These are phyloP conservation scores for Siphamia tubifer DNA, from an alignment of 2,113 vertebrate genomes.

Conservation along the genomic window DNA sequence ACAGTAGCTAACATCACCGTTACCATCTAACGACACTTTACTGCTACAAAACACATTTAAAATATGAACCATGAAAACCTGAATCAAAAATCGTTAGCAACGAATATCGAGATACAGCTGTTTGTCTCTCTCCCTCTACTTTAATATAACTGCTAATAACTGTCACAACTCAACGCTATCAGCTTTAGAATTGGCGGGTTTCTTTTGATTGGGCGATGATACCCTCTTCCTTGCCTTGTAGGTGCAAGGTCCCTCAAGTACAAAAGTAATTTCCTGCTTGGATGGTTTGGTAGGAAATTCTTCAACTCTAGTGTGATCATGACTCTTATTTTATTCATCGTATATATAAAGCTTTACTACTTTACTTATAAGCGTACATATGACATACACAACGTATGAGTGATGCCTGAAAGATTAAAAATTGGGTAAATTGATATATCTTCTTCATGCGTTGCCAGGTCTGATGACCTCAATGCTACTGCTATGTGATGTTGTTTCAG, in stretches of 20 bases:
- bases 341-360: too few relatives aligned
- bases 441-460: constrained; percentile 39
- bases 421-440: neutral
- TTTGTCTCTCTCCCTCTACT: too few relatives aligned
- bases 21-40: neutral
- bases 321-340: too few relatives aligned
- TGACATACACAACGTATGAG: fast-evolving
- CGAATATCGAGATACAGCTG: neutral
- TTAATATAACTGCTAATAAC: neutral
- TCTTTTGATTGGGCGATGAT: neutral
- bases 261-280: too few relatives aligned
- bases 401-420: neutral
- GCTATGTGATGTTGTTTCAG: too few relatives aligned
- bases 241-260: neutral
- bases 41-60: neutral
- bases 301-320: too few relatives aligned
- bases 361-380: too few relatives aligned
- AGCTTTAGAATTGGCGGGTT: constrained; percentile 71
- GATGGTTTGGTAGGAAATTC: too few relatives aligned
- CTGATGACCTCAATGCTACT: too few relatives aligned
- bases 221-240: constrained; percentile 15
- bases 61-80: too few relatives aligned
- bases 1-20: neutral
- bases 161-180: neutral
- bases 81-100: too few relatives aligned